phyloP scores from a whole-genome alignment of 2,113 vertebrate species.

The Euleptes europaea region DNA sequence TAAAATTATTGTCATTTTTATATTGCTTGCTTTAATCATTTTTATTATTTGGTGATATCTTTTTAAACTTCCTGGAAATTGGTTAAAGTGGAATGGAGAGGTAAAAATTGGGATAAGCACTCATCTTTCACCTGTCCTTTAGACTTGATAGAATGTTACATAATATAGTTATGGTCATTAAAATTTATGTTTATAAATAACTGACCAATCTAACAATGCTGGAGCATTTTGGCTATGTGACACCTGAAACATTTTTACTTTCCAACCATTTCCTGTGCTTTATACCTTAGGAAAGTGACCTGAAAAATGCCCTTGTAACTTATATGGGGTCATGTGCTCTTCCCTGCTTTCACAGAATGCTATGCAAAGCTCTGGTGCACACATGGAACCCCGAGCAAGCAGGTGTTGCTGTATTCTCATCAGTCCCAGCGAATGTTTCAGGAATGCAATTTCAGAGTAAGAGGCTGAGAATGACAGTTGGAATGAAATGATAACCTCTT shows the following conservation, averaged over 20 bases:
- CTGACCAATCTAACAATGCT: not conserved
- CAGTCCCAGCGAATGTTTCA: not conserved
- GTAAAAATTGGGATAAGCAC: no score
- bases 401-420: not conserved
- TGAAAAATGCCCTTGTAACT: not conserved
- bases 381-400: not conserved
- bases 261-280: not conserved
- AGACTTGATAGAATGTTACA: no score
- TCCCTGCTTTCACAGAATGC: not conserved
- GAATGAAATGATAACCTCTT: slow-evolving; percentile 1
- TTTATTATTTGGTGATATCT: no score
- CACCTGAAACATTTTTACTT: not conserved
- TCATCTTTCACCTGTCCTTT: no score
- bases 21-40: no score
- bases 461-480: not conserved
- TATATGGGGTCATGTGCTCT: not conserved
- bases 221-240: not conserved
- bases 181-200: not conserved
- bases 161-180: no score
- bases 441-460: slow-evolving; percentile 5
- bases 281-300: not conserved
- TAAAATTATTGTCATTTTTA: no score
- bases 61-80: no score
- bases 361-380: not conserved
- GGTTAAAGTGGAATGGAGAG: no score